Evolutionary conservation across 2,797 vertebrate species (phyloP), one percentile per base, ranked within the genome.

Genomic region (Adrianichthys oophorus): DNA sequence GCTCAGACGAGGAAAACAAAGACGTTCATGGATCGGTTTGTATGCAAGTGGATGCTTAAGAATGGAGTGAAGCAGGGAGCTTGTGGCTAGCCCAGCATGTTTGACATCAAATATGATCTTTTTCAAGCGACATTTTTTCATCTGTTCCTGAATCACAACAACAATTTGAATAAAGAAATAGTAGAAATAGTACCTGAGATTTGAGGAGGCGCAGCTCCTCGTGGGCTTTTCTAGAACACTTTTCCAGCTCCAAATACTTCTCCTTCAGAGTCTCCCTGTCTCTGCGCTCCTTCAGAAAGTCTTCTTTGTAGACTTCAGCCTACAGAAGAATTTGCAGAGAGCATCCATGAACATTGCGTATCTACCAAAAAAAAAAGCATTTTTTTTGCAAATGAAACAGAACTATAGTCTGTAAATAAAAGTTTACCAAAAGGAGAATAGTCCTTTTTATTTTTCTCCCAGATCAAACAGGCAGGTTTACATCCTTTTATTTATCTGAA

Each of bases 241-340:
- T 76, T 60, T 89, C 79, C 5, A 89, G 71, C 1, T 86, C 79
- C 62, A 76, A 48, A 37, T 74, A 77, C 26, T 85, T 88, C 1
- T 19, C 75, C 7, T 85, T 83, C 0, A 91, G 80, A 45, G 53
- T 85, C 59, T 88, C 85, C 6, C 86, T 47, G 79, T 91, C 90
- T 21, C 2, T 72, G 1, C 87, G 62, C 71, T 90, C 90, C 26
- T 64, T 90, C 48, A 80, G 0, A 13, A 91, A 90, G 82, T 91
- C 90, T 23, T 91, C 90, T 50, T 87, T 88, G 60, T 86, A 89
- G 17, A 87, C 70, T n/a, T 87, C 73, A 0, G 87, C 89, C 90
- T 91, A 17, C 45, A 66, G 8, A 29, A 0, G 1, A 16, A 42
- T 10, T 0, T 0, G 56, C 12, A 49, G 40, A 4, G 10, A 53